phyloP scores from a whole-genome alignment of 2,113 vertebrate genomes.

The Periophthalmus modestus region DNA sequence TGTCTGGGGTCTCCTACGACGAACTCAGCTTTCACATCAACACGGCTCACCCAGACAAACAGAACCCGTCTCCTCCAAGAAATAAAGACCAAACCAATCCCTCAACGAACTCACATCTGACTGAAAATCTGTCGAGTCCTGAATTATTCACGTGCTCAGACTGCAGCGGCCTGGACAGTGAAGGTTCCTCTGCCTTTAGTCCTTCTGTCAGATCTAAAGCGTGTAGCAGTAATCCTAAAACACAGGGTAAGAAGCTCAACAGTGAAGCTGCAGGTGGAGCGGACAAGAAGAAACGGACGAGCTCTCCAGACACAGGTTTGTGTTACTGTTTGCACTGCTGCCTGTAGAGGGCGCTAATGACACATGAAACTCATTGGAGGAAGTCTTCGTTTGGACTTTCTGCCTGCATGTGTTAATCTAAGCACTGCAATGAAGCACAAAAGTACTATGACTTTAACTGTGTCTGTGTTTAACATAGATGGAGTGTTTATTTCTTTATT shows the following conservation, averaged over 20 bases:
- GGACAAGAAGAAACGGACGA: conserved; percentile 43
- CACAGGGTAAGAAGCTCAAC: neutral
- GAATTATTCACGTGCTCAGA: neutral
- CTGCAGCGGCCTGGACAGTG: neutral
- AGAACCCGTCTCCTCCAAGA: neutral
- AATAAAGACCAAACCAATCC: too few species aligned
- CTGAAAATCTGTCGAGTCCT: neutral
- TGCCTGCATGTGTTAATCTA: neutral
- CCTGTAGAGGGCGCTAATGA: too few species aligned
- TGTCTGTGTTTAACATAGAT: too few species aligned
- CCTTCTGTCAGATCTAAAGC: neutral
- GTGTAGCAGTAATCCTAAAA: neutral
- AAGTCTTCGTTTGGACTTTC: neutral
- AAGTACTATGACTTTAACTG: too few species aligned
- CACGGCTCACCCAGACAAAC: conserved; percentile 71
- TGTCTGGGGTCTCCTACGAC: conserved; percentile 75
- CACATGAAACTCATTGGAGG: too few species aligned
- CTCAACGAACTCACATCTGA: neutral
- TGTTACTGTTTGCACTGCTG: too few species aligned
- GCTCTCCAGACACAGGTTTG: conserved; percentile 42
- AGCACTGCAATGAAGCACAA: conserved; percentile 1
- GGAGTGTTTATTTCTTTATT: too few species aligned
- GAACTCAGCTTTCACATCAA: conserved; percentile 78
- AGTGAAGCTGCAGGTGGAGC: neutral
- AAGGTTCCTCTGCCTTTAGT: neutral